Evolutionary conservation across 1,140 invertebrate genomes (phyloP), one percentile per base, ranked within the genome.

Genomic region (Theocolax elegans): DNA sequence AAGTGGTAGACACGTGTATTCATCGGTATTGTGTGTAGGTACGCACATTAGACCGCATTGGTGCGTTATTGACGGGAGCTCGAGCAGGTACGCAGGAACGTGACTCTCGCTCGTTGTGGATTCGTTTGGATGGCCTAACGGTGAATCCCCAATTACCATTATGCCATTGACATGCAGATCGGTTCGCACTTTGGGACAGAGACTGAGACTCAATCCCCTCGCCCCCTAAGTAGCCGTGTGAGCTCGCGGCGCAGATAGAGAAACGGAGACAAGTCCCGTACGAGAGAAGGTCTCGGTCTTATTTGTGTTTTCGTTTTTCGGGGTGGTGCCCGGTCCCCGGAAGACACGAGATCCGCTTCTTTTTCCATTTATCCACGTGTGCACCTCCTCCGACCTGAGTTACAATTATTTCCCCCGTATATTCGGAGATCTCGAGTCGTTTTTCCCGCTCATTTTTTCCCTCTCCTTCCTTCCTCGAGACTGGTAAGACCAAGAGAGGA

Each of bases 301-400:
- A 83, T 85, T 85, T 85, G 82, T 83, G 78, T 85, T 84, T 85
- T 83, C 82, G 83, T 84, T 85, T 82, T 81, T 79, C 72, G 74
- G 81, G 84, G 83, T 79, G 82, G 75, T 71, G 75, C 76, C 76
- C n/a, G n/a, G n/a, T n/a, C n/a, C n/a, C 78, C 82, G n/a, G 80
- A 80, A 83, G 76, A 76, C 71, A 23, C 56, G 59, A 27, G 40
- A 35, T 70, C 27, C 62, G 65, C 73, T 76, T 74, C 64, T 73
- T 74, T 53, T 56, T 66, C 56, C 48, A 0, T 25, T 38, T 12
- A 29, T 2, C 4, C 15, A 10, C n/a, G n/a, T n/a, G n/a, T n/a
- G n/a, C n/a, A n/a, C n/a, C 17, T 4, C 3, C 2, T 13, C 23
- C 35, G 13, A 25, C 15, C 23, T 31, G 7, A 12, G 31, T 31